Evolutionary conservation across 2,888 invertebrate genomes (phyloP).

Genomic region (Dendrolimus pini): DNA sequence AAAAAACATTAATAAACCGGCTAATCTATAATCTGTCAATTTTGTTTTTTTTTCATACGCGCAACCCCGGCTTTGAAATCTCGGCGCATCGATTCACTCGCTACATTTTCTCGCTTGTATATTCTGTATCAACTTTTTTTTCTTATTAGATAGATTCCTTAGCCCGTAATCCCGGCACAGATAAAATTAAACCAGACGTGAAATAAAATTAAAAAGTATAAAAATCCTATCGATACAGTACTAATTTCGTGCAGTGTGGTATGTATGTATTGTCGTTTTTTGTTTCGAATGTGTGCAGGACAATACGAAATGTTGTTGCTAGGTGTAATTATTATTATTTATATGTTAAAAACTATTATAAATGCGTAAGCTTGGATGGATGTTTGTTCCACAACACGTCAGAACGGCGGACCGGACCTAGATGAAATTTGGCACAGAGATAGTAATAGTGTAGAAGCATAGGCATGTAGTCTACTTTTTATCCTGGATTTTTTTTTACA

Average conservation of each 20-base stretch:
- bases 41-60: conserved; percentile 1
- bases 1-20: too few relatives aligned
- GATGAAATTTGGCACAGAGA: too few relatives aligned
- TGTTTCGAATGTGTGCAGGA: not conserved
- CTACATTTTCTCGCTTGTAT: not conserved
- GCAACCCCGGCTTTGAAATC: conserved; percentile 52
- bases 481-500: too few relatives aligned
- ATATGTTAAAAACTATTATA: too few relatives aligned
- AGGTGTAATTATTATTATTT: too few relatives aligned
- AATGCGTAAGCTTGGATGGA: too few relatives aligned
- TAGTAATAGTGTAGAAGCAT: too few relatives aligned
- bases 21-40: not conserved
- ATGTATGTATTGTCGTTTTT: conserved; percentile 27
- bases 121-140: conserved; percentile 42
- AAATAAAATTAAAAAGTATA: conserved; percentile 74
- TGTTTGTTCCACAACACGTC: too few relatives aligned
- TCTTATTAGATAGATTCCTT: conserved; percentile 74
- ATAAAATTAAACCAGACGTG: conserved; percentile 76
- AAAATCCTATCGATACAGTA: conserved; percentile 64
- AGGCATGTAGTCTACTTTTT: too few relatives aligned
- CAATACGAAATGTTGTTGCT: too few relatives aligned
- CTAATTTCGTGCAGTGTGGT: conserved; percentile 72
- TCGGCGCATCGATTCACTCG: conserved; percentile 58
- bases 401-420: too few relatives aligned
- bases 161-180: conserved; percentile 71